Conservation (phyloP, 92 coral and sea anemone species). For the Palythoa heliodiscus region DNA sequence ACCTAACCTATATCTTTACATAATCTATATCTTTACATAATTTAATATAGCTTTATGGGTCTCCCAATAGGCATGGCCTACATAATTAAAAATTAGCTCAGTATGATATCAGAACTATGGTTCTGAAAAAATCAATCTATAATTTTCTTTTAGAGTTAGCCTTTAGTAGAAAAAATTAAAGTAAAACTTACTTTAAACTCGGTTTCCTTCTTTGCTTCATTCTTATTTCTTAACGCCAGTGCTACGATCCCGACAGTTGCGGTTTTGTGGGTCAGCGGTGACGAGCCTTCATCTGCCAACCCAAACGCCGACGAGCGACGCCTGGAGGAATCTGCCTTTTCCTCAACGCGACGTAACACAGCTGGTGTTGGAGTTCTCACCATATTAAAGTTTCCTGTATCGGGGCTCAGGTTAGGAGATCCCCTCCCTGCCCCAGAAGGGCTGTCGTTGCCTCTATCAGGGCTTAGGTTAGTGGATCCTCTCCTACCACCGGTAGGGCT, state of each 20-base stretch:
- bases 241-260: conserved; percentile 92
- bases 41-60: too few species aligned
- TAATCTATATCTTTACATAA: too few species aligned
- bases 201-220: conserved; percentile 78
- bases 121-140: too few species aligned
- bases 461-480: conserved; percentile 19
- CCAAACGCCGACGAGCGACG: conserved; percentile 73
- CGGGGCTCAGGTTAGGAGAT: conserved; percentile 38
- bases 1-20: too few species aligned
- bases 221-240: conserved; percentile 82
- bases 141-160: not conserved
- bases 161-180: not conserved
- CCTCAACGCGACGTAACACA: conserved; percentile 41
- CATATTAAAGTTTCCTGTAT: conserved; percentile 20
- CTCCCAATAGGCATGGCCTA: too few species aligned
- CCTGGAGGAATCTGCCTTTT: conserved; percentile 40
- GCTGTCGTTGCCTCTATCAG: conserved; percentile 8
- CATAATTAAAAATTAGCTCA: too few species aligned
- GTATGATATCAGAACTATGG: too few species aligned
- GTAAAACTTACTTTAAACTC: conserved; percentile 71
- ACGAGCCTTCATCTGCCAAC: conserved; percentile 65
- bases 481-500: not conserved
- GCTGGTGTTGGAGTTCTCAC: conserved; percentile 39
- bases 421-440: conserved; percentile 4
- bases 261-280: conserved; percentile 87